Evolutionary conservation across 2,113 vertebrate genomes (phyloP).

Genomic region (Oceanodroma tethys): DNA sequence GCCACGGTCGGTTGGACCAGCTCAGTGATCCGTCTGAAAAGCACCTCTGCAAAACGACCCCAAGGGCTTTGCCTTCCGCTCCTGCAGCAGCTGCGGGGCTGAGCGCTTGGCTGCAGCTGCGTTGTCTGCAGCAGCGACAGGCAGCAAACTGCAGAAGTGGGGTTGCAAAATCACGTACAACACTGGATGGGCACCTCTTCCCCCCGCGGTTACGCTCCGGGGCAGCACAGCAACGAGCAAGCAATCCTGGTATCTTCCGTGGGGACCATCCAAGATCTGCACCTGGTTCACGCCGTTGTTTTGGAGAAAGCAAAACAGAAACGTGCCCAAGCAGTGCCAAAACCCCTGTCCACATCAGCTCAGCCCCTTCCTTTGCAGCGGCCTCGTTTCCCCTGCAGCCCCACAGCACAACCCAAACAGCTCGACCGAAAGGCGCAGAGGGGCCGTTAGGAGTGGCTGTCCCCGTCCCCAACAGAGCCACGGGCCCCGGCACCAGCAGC

Average conservation of each 20-base stretch:
- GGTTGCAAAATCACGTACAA: rapidly evolving
- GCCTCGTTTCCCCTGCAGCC: background rate
- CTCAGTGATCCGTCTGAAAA: background rate
- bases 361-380: background rate
- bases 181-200: background rate
- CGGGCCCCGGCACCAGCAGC: background rate
- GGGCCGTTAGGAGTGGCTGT: background rate
- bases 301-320: background rate
- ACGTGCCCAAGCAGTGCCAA: background rate
- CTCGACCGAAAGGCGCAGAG: background rate
- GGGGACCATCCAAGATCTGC: background rate
- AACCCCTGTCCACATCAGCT: too few species aligned
- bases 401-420: background rate
- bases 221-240: background rate
- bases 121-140: background rate
- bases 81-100: background rate
- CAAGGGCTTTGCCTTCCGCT: background rate
- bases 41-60: background rate
- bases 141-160: background rate
- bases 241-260: background rate
- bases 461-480: background rate
- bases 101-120: background rate
- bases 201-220: rapidly evolving
- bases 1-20: rapidly evolving
- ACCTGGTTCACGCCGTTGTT: background rate